Percentiles rank a stretch among this genome's conserved stretches.
Conservation (phyloP, 2,888 invertebrate species). For the Chrysomela aeneicollis region DNA sequence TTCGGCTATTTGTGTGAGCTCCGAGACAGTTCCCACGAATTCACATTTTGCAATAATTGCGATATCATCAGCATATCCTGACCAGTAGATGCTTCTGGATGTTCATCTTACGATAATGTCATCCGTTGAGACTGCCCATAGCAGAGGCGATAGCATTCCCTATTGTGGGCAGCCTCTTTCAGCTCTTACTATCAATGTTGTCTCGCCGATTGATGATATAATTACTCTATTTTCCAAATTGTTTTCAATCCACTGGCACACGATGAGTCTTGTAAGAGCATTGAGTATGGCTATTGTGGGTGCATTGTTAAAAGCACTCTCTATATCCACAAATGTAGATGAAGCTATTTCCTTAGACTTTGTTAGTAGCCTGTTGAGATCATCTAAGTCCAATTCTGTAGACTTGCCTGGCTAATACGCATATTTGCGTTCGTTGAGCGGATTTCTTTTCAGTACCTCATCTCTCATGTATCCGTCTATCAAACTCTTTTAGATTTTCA, state of each 20-base stretch:
- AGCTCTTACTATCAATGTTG: no score
- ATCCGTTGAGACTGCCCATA: no score
- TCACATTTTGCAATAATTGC: background rate
- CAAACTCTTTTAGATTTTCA: no score
- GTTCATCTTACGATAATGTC: background rate
- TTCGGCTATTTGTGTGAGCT: background rate
- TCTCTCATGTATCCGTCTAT: no score
- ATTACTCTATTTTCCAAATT: background rate
- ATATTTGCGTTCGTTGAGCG: slow-evolving; percentile 3
- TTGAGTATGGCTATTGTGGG: background rate
- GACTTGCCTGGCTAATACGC: slow-evolving; percentile 16
- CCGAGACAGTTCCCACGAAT: background rate
- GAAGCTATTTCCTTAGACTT: background rate
- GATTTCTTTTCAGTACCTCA: no score
- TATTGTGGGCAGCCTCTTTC: no score
- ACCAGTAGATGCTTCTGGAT: background rate
- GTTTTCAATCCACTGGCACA: background rate
- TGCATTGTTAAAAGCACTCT: slow-evolving; percentile 11
- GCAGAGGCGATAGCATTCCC: no score
- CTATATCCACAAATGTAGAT: no score
- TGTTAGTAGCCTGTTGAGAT: slow-evolving; percentile 11
- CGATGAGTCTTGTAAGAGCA: background rate
- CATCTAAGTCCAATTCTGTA: slow-evolving; percentile 9
- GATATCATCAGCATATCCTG: background rate
- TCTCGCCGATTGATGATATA: background rate